Conservation (phyloP, 2,797 vertebrate species). For the Cossypha caffra region DNA sequence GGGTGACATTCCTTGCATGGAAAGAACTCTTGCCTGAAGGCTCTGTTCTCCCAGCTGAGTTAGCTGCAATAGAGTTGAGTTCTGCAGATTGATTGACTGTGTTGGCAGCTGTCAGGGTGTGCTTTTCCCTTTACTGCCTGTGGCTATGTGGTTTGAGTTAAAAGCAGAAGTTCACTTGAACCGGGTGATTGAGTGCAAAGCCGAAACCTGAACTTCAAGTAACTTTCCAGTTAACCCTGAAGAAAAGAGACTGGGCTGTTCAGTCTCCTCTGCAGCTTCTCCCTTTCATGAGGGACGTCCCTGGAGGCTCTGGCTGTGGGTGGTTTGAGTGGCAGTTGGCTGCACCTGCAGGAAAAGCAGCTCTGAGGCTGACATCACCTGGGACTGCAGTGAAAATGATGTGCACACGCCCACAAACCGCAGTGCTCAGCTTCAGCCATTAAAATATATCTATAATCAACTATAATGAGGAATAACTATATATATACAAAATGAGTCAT, state of each 20-base stretch:
- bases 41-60: not conserved
- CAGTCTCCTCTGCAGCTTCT: not conserved
- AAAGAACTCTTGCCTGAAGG: not conserved
- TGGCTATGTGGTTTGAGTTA: not conserved
- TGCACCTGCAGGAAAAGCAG: slow-evolving; percentile 6
- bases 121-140: not conserved
- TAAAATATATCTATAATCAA: slow-evolving; percentile 32
- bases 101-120: slow-evolving; percentile 9
- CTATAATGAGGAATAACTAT: slow-evolving; percentile 14
- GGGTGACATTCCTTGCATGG: not conserved
- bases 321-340: not conserved
- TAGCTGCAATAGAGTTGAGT: not conserved
- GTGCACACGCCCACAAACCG: not conserved
- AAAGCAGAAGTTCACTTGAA: slow-evolving; percentile 4
- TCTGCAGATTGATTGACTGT: not conserved
- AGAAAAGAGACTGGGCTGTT: not conserved
- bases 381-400: not conserved
- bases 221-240: not conserved
- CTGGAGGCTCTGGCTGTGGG: not conserved
- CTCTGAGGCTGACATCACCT: not conserved
- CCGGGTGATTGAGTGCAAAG: not conserved
- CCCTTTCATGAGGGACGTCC: not conserved
- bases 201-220: not conserved
- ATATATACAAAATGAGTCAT: slow-evolving; percentile 5
- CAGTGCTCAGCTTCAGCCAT: not conserved